Conservation (phyloP, 92 coral and sea anemone species). For the Diadumene lineata region DNA sequence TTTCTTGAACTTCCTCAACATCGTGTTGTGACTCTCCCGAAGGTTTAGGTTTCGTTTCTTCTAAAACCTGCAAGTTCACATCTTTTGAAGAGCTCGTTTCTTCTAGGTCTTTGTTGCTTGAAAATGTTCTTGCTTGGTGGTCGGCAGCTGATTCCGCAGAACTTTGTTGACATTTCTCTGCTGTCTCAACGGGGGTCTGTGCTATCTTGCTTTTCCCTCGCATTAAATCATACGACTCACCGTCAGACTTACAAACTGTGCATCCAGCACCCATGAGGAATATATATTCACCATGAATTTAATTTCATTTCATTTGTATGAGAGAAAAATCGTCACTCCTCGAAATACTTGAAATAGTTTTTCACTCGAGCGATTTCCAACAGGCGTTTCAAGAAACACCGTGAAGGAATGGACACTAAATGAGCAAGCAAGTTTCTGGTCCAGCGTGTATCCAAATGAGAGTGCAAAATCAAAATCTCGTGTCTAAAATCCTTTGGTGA, state of each 20-base stretch:
- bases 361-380: constrained; percentile 12
- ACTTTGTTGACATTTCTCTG: neutral
- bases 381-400: constrained; percentile 24
- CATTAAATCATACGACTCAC: constrained; percentile 29
- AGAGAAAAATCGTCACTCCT: neutral
- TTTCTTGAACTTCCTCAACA: neutral
- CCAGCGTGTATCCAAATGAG: constrained; percentile 22
- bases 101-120: constrained; percentile 4
- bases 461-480: constrained; percentile 19
- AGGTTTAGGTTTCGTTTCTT: neutral
- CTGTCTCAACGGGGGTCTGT: neutral
- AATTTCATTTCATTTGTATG: neutral
- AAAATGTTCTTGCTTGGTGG: neutral
- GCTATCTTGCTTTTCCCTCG: neutral
- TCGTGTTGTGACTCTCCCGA: constrained; percentile 1
- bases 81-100: constrained; percentile 23
- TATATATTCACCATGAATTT: neutral
- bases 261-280: constrained; percentile 47
- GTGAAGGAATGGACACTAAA: constrained; percentile 17
- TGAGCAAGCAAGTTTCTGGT: constrained; percentile 3
- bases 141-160: neutral
- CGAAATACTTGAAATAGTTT: constrained; percentile 22
- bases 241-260: constrained; percentile 20
- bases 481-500: constrained; percentile 13
- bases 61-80: constrained; percentile 16